A percentile compares a stretch with the other conserved stretches of the same genome.
Conservation (phyloP, 2,888 invertebrate genomes). For the Agrochola lota region DNA sequence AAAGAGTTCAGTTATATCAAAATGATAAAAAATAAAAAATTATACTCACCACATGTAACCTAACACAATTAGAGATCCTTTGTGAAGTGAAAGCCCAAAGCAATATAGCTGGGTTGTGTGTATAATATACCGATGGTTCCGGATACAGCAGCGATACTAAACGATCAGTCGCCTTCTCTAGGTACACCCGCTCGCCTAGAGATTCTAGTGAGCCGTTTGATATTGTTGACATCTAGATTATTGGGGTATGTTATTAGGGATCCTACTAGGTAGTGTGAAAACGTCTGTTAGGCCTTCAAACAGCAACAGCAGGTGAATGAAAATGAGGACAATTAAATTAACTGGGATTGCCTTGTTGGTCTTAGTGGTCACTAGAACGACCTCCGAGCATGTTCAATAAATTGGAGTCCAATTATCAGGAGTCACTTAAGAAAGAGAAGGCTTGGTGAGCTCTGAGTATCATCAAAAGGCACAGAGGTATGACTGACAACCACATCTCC, state of each 20-base stretch:
- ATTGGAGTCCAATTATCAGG: neutral
- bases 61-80: conserved; percentile 78
- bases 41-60: conserved; percentile 81
- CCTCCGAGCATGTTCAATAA: neutral
- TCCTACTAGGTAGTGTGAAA: neutral
- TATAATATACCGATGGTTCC: conserved; percentile 80
- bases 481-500: neutral
- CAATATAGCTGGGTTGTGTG: conserved; percentile 85
- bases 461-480: neutral
- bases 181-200: conserved; percentile 80
- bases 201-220: conserved; percentile 81
- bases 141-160: conserved; percentile 79
- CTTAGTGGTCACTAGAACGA: neutral
- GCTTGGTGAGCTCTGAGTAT: too few relatives aligned
- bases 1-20: neutral
- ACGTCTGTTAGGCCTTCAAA: neutral
- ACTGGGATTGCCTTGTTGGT: neutral
- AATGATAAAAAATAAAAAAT: neutral
- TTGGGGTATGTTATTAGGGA: neutral
- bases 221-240: conserved; percentile 83
- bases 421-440: neutral
- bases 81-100: conserved; percentile 85
- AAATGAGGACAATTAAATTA: neutral
- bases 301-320: too few relatives aligned
- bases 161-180: conserved; percentile 84